Base-by-base conservation (phyloP, 2,888 invertebrate genomes). In the Girardia tigrina region DNA sequence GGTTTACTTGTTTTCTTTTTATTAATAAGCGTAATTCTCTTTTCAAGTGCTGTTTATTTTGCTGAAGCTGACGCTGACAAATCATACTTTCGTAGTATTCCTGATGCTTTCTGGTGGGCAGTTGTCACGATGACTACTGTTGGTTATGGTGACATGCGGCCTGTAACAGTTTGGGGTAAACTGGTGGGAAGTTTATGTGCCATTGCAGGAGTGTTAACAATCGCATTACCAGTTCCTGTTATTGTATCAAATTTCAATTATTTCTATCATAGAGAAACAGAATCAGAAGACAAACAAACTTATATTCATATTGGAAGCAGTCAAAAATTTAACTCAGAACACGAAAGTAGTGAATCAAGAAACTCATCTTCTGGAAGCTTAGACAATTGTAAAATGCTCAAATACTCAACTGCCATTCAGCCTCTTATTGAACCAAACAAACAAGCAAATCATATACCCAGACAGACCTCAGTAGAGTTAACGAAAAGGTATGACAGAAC, bases 201-300 rank as follows among this genome's bases (percentile, higher is more conserved):
- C 85, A 95, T 97, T 86, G 95, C 97, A 85, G 97, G 97, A 87
- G 97, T 97, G 85, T 89, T 97, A 87, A 97, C 95, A 86, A 97
- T 97, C 86, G 95, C 97, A 80, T 89, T 97, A 83, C 95, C 95
- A 80, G 97, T 97, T 84, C 97, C 97, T 82, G 97, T 97, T 87
- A 97, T 97, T 88, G 97, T 97, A 85, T 95, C 94, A 86, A 97
- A 97, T 88, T 97, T 97, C 90, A 97, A 97, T 88, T 97, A 97
- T 88, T 97, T 97, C 89, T 97, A 97, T 88, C 95, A 97, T 86
- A 91, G 95, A 82, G 95, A 97, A 88, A 94, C 94, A 27, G 95
- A 95, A 87, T 94, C 93, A 87, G 94, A 95, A 86, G 94, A 95
- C 87, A 94, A 94, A 88, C 93, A 93, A 83, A 92, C 92, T 87